Base-by-base conservation (phyloP, 2,888 invertebrate species). In the Diachrysia chrysitis region DNA sequence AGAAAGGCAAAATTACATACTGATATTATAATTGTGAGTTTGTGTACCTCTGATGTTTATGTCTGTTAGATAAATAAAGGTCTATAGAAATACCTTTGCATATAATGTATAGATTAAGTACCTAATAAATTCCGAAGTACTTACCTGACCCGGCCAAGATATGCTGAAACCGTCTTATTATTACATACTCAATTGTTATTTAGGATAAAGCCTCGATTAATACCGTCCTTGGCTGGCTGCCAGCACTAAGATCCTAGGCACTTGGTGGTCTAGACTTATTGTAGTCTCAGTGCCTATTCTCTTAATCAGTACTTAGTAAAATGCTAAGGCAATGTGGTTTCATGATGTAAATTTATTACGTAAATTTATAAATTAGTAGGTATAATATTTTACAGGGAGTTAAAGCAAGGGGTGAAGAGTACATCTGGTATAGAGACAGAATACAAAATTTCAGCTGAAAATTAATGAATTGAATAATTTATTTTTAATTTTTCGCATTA, bases 131-230 rank as follows among this genome's bases (percentile, higher is more conserved):
- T n/a, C 6, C 42, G 4, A 14, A 42, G 42, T n/a, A 42, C 14
- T 42, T 42, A 42, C 42, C 42, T 42, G 42, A 42, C 42, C 42
- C 6, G 7, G 12, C 37, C 37, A 42, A 42, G n/a, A 42, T 51
- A 6, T 42, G 25, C 7, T n/a, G 42, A 42, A 58, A 65, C 60
- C n/a, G 51, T 4, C 23, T 59, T 62, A 76, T 76, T 73, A 76
- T 75, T 37, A 65, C 60, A 19, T 51, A 23, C 29, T 72, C 57
- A 74, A 74, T 78, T 78, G 75, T 74, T 69, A 65, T 78, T 78
- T 78, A 59, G 74, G 72, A 72, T 73, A 73, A 66, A 55, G 46
- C 23, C 58, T 29, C 16, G 14, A 73, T 72, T 72, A 73, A 72
- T 66, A 53, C 51, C 65, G 23, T 35, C 16, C 21, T n/a, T 73